These are phyloP conservation scores for Epinotia nisella DNA, from an alignment of 2,888 invertebrate species.

Conservation along the genomic window DNA sequence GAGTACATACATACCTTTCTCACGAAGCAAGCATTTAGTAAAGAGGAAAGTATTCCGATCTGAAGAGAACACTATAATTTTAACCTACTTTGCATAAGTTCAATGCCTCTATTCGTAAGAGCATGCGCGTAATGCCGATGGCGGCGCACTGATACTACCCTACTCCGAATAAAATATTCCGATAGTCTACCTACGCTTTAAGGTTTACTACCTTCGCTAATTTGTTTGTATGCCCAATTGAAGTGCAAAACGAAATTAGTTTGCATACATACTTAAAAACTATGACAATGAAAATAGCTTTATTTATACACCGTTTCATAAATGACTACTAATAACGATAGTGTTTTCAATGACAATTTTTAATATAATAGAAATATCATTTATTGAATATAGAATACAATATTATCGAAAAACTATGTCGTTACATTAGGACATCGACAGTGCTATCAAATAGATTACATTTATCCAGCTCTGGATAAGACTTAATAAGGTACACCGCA, in stretches of 20 bases:
- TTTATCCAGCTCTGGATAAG: constrained; percentile 75
- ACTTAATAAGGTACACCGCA: constrained; percentile 68
- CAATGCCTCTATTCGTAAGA: constrained; percentile 35
- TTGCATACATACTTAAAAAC: constrained; percentile 77
- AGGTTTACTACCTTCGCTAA: constrained; percentile 72
- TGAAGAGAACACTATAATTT: constrained; percentile 33
- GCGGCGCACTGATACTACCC: constrained; percentile 73
- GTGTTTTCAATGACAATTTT: constrained; percentile 82
- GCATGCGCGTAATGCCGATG: constrained; percentile 34
- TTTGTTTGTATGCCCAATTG: constrained; percentile 78
- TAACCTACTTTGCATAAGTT: constrained; percentile 40
- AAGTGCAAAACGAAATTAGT: constrained; percentile 82
- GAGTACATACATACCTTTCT: constrained; percentile 18
- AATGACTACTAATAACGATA: constrained; percentile 80
- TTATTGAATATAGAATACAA: constrained; percentile 84
- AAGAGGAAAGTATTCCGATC: constrained; percentile 28
- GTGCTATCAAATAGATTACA: constrained; percentile 75
- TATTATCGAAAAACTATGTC: constrained; percentile 83
- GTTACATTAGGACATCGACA: constrained; percentile 80
- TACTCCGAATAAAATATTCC: constrained; percentile 77
- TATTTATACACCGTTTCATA: constrained; percentile 77
- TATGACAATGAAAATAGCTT: constrained; percentile 82
- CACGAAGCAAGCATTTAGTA: constrained; percentile 29
- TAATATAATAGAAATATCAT: constrained; percentile 83
- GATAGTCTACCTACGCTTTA: constrained; percentile 77